A percentile compares a stretch with the other conserved stretches of the same genome.
phyloP scores from a whole-genome alignment of 2,888 invertebrate genomes.

The Brachyopa scutellaris region DNA sequence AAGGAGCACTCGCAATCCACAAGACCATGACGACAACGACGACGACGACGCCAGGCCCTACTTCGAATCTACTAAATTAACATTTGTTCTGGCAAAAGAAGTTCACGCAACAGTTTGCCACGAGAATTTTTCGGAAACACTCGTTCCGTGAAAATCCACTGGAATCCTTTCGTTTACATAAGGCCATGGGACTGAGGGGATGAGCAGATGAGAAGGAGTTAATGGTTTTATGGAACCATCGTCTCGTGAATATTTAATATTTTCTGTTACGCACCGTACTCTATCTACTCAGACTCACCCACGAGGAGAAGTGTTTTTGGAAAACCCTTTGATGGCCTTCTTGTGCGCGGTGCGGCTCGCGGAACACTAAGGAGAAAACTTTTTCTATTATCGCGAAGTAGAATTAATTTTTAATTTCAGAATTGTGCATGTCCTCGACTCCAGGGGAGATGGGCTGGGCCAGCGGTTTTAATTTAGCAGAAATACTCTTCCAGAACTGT shows the following conservation, averaged over 20 bases:
- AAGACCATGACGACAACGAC: constrained; percentile 60
- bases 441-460: background rate
- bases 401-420: constrained; percentile 70
- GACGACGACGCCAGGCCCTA: constrained; percentile 54
- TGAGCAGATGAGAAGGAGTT: constrained; percentile 44
- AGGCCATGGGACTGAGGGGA: background rate
- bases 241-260: constrained; percentile 70
- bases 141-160: constrained; percentile 58
- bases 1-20: constrained; percentile 63
- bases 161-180: constrained; percentile 44
- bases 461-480: constrained; percentile 50
- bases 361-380: constrained; percentile 52
- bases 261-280: constrained; percentile 66
- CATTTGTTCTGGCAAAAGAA: constrained; percentile 66
- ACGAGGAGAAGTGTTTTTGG: background rate
- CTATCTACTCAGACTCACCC: background rate
- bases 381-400: constrained; percentile 70
- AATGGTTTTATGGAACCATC: constrained; percentile 64
- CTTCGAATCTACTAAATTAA: constrained; percentile 66
- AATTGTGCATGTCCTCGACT: constrained; percentile 33
- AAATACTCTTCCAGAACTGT: constrained; percentile 32
- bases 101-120: constrained; percentile 72
- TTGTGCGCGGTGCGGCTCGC: constrained; percentile 16
- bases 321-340: constrained; percentile 55
- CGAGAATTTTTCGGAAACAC: constrained; percentile 56